Evolutionary conservation across 2,888 invertebrate species (phyloP), one percentile per base, ranked within the genome.

Genomic region (Arge pagana): DNA sequence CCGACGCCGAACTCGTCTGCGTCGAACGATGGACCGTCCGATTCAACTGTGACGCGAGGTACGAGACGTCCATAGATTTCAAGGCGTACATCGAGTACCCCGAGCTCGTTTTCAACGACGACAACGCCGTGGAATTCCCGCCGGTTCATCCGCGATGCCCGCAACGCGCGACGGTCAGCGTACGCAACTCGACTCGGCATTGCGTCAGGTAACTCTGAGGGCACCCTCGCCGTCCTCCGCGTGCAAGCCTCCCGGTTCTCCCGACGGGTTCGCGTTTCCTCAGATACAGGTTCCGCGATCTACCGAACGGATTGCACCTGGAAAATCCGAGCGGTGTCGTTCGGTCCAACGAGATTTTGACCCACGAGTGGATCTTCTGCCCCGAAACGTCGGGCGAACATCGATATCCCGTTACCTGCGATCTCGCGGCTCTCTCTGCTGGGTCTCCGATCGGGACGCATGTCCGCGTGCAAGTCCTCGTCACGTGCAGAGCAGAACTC

Each of bases 21-120:
- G 53, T 69, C 1, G 81, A 81, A 64, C 66, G 72, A 33, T 81
- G 81, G 81, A 60, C 66, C 2, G 48, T 80, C 18, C 67, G 74
- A 50, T 65, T 80, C 37, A 80, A 81, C 55, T 77, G 76, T 3
- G 67, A 69, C 49, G 50, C 59, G 3, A 64, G 72, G 10, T 66
- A 72, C 39, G 68, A 65, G 28, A 56, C 66, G 16, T 64, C 64
- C 5, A 64, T 81, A 30, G 71, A 71, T 52, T 65, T 81, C 24
- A 74, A 72, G 48, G 79, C 77, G 31, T 74, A 70, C 49, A 68
- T 76, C 2, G 78, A 77, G 56, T 55, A 69, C 49, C 77, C 78
- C 0, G 59, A 60, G 28, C 48, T 80, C 10, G 55, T 56, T 18
- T 64, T 79, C 15, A 74, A 70, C 13, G 49, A 63, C 8, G 55